Conservation (phyloP, 2,113 vertebrate genomes). For the Chionis minor region DNA sequence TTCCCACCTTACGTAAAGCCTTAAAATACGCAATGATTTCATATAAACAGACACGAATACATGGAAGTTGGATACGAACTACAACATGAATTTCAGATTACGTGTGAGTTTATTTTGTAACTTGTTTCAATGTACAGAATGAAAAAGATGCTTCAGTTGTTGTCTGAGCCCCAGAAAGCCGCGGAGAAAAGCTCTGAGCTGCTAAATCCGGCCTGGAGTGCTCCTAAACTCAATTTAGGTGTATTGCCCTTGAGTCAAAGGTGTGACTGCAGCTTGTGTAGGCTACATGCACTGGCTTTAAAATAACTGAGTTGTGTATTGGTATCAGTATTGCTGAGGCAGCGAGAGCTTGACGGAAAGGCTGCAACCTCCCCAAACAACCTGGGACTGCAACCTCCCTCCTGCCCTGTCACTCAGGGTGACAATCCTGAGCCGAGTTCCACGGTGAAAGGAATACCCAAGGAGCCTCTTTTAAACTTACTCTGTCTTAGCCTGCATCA, state of each 20-base stretch:
- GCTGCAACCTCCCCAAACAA: neutral
- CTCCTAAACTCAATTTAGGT: neutral
- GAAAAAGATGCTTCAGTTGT: neutral
- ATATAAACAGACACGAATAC: neutral
- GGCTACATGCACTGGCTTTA: neutral
- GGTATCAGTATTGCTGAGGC: neutral
- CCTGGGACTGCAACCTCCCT: neutral
- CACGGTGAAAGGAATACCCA: neutral
- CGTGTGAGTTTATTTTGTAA: neutral
- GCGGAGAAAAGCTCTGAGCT: neutral
- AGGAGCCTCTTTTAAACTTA: neutral
- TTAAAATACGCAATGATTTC: neutral
- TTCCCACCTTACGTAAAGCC: neutral
- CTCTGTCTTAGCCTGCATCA: neutral
- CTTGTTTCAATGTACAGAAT: neutral
- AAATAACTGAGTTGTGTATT: neutral
- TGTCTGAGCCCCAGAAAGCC: neutral
- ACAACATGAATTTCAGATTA: neutral
- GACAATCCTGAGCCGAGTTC: neutral
- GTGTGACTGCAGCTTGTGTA: neutral
- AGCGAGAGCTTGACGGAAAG: neutral
- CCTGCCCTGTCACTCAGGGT: neutral
- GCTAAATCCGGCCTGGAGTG: neutral
- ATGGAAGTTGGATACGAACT: neutral
- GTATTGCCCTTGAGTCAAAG: neutral